These are phyloP conservation scores for Aleiodes alternator DNA, from an alignment of 2,888 invertebrate species.

Conservation along the genomic window DNA sequence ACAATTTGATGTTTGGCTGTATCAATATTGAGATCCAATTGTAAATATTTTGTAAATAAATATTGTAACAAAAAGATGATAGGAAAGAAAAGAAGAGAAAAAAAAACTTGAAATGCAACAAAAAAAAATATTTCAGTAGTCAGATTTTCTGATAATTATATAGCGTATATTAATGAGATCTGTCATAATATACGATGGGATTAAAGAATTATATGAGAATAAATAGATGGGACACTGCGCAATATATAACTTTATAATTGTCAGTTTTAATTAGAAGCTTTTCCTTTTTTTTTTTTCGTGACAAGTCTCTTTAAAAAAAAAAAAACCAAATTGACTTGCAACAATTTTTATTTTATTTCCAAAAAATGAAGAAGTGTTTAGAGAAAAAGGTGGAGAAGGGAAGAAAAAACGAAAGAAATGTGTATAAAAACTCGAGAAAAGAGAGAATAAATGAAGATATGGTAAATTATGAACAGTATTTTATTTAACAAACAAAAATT, in stretches of 20 bases:
- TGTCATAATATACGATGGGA: slow-evolving; percentile 31
- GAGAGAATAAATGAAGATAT: slow-evolving; percentile 9
- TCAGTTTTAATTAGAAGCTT: slow-evolving; percentile 71
- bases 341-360: slow-evolving; percentile 7
- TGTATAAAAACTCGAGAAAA: slow-evolving; percentile 4
- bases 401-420: background rate
- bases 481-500: slow-evolving; percentile 4
- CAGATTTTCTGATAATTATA: slow-evolving; percentile 30
- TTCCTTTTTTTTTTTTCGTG: slow-evolving; percentile 41
- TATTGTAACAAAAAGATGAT: slow-evolving; percentile 41
- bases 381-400: background rate
- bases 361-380: background rate
- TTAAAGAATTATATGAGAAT: slow-evolving; percentile 52
- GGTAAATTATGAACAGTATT: slow-evolving; percentile 2
- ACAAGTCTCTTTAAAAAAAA: slow-evolving; percentile 34
- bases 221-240: slow-evolving; percentile 72
- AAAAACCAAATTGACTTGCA: slow-evolving; percentile 21
- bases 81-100: slow-evolving; percentile 27
- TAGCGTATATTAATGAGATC: slow-evolving; percentile 16
- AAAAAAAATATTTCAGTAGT: slow-evolving; percentile 27
- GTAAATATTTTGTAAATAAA: slow-evolving; percentile 53
- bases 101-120: slow-evolving; percentile 1
- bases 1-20: background rate
- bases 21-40: slow-evolving; percentile 30
- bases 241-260: slow-evolving; percentile 71